Percentiles rank a stretch among this genome's conserved stretches.
Evolutionary conservation across 2,113 vertebrate species (phyloP).

Genomic region (Willisornis vidua): DNA sequence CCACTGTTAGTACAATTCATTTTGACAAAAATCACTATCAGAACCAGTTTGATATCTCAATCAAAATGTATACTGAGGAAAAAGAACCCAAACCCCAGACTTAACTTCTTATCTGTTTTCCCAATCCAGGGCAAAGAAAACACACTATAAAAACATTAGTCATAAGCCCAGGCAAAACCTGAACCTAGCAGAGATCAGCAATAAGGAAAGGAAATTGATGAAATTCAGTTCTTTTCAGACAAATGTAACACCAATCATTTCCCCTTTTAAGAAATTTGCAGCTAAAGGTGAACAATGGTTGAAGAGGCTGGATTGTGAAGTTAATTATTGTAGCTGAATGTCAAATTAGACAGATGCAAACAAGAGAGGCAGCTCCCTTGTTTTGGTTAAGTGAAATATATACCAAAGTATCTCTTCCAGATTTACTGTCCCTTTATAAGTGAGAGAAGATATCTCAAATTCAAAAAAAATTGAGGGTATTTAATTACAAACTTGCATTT

Average conservation of each 20-base stretch:
- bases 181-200: neutral
- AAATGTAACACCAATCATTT: neutral
- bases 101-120: neutral
- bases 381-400: neutral
- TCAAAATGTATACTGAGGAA: neutral
- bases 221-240: neutral
- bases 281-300: neutral
- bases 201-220: neutral
- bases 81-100: neutral
- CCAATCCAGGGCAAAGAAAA: neutral
- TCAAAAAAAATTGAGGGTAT: neutral
- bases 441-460: neutral
- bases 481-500: neutral
- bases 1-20: neutral
- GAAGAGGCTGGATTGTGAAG: neutral
- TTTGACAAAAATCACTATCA: neutral
- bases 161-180: neutral
- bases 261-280: neutral
- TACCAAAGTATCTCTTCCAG: neutral
- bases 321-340: neutral
- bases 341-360: neutral
- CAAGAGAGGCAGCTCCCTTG: rapidly evolving
- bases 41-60: neutral
- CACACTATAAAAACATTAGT: neutral
- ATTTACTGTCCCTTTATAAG: neutral